A percentile compares a stretch with the other conserved stretches of the same genome.
Evolutionary conservation across 2,113 vertebrate genomes (phyloP).

Genomic region (Pituophis catenifer): DNA sequence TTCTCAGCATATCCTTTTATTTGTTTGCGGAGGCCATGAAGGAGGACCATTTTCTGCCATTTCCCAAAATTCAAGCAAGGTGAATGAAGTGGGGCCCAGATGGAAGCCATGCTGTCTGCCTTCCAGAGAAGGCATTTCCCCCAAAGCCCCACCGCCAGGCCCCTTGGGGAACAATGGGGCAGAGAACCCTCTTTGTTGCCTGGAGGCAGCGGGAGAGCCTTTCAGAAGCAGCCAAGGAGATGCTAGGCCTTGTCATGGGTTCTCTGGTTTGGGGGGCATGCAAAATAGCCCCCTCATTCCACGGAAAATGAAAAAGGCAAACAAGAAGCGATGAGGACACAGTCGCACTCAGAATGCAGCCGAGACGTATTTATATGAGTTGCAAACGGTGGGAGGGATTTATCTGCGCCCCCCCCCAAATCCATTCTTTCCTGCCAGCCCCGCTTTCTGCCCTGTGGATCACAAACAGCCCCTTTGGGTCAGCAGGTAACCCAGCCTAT

Average conservation of each 20-base stretch:
- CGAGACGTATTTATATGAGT: background rate
- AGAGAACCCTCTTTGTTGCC: background rate
- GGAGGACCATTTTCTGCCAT: background rate
- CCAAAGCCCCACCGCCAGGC: background rate
- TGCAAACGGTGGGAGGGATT: slow-evolving; percentile 19
- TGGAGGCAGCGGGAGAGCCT: background rate
- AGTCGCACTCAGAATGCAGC: background rate
- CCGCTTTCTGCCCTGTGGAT: background rate
- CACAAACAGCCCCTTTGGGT: slow-evolving; percentile 36
- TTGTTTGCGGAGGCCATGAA: background rate
- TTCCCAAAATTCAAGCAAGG: background rate
- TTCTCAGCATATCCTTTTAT: too few relatives aligned
- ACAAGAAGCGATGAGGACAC: background rate
- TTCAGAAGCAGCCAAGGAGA: background rate
- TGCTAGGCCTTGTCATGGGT: background rate
- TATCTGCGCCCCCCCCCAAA: background rate
- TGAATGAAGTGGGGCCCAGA: background rate
- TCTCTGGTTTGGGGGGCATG: background rate
- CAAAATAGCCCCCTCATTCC: fast-evolving
- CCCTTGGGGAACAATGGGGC: slow-evolving; percentile 7
- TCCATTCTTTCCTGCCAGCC: slow-evolving; percentile 23
- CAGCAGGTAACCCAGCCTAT: background rate
- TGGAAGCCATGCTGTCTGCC: background rate
- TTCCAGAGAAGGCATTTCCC: background rate
- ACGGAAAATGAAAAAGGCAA: background rate